Evolutionary conservation across 2,888 invertebrate species (phyloP), one percentile per base, ranked within the genome.

Genomic region (Carcina quercana): DNA sequence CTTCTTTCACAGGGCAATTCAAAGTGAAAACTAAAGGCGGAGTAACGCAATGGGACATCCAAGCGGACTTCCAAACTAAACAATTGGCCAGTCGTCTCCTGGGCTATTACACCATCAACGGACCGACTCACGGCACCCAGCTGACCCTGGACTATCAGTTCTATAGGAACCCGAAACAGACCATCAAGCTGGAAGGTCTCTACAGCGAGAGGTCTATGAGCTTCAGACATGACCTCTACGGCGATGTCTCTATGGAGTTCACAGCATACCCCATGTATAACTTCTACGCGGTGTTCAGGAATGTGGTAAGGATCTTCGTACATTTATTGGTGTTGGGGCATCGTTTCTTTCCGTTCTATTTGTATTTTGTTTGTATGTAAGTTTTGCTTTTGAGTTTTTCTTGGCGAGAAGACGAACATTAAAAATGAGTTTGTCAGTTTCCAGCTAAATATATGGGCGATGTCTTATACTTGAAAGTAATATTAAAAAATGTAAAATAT

Each of bases 201-300:
- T 60, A 74, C 28, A 85, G 83, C 7, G 88, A 91, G 52, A 85
- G 87, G 28, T 78, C 87, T 0, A 68, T 86, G 3, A 87, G 86
- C 14, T 86, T 84, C 12, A 62, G 89, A 31, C 85, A 86, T 5
- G 86, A 88, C 42, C 63, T 89, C 45, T 86, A 88, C 25, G 91
- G 90, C 0, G 88, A 89, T 34, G 61, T 92, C 29, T 88, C 88
- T 25, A 75, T 95, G 46, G 86, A 88, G 35, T 91, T 92, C 7
- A 89, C 92, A 0, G 92, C 93, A 0, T 93, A 94, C 70, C 91
- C 93, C 0, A 86, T 87, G 21, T 86, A 91, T 34, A 90, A 93
- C 62, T 90, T 92, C 57, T 88, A 87, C 35, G 74, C 89, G 1
- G 86, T 88, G 26, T 51, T 87, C 15, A 88, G 86, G 42, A 89